Percentiles rank a stretch among this genome's conserved stretches.
Conservation (phyloP, 1,140 invertebrate species). For the Papilio aristodemus region DNA sequence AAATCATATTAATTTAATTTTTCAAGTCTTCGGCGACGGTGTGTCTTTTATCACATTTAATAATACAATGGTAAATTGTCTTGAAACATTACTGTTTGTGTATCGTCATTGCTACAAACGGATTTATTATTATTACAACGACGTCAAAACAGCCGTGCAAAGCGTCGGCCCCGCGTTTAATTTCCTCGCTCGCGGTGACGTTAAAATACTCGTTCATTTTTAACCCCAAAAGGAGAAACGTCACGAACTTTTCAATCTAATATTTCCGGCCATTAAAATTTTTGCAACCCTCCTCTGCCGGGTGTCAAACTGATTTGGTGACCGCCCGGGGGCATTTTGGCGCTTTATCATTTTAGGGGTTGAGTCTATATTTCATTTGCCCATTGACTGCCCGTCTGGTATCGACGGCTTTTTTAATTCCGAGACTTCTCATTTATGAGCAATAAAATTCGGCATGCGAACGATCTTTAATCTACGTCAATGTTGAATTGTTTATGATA, state of each 20-base stretch:
- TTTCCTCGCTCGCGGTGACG: constrained; percentile 20
- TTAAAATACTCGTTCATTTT: constrained; percentile 31
- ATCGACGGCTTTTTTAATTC: constrained; percentile 19
- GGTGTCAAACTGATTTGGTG: constrained; percentile 23
- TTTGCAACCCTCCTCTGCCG: constrained; percentile 23
- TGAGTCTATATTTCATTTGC: constrained; percentile 19
- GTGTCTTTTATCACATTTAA: not conserved
- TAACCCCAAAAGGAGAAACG: constrained; percentile 30
- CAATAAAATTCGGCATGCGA: constrained; percentile 5
- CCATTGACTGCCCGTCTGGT: constrained; percentile 10
- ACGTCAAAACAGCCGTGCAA: constrained; percentile 19
- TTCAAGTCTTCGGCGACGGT: too few relatives aligned
- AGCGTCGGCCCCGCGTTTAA: constrained; percentile 15
- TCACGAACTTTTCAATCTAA: constrained; percentile 35
- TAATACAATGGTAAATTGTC: not conserved
- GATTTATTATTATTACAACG: constrained; percentile 11
- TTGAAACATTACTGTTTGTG: not conserved
- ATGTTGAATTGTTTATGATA: not conserved
- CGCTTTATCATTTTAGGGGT: constrained; percentile 29
- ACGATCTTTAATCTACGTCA: not conserved
- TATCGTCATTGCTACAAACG: constrained; percentile 9
- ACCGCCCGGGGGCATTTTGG: constrained; percentile 25
- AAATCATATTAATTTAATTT: too few relatives aligned
- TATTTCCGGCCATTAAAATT: constrained; percentile 35
- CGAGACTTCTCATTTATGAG: constrained; percentile 3